A percentile compares a stretch with the other conserved stretches of the same genome.
Evolutionary conservation across 92 coral and sea anemone species (phyloP).

Genomic region (Parazoanthus atlanticus): DNA sequence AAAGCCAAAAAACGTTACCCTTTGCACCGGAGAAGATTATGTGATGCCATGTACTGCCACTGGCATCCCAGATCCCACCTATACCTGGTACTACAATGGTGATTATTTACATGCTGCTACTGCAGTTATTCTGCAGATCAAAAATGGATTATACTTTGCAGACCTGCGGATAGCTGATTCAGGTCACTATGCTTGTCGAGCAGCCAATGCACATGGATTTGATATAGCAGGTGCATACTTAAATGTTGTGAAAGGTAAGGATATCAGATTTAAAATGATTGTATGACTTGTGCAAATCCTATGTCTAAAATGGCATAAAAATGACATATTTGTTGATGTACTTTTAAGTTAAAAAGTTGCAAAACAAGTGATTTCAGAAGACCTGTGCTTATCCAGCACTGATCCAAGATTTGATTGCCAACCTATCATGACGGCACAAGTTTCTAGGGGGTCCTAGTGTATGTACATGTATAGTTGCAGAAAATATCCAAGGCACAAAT

Average conservation of each 20-base stretch:
- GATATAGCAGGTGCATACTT: conserved; percentile 58
- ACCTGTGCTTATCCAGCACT: no score
- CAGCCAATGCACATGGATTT: conserved; percentile 51
- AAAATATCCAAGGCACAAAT: no score
- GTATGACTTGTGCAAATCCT: no score
- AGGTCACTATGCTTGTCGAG: conserved; percentile 78
- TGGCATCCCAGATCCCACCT: conserved; percentile 73
- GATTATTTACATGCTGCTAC: background rate
- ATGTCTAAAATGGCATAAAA: no score
- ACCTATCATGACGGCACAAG: no score
- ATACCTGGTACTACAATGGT: conserved; percentile 66
- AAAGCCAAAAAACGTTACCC: conserved; percentile 66
- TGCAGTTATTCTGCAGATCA: background rate
- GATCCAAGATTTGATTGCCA: no score
- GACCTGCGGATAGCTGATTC: conserved; percentile 35
- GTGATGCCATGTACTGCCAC: conserved; percentile 66
- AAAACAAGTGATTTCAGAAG: no score
- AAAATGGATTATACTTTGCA: conserved; percentile 49
- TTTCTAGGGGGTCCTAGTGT: no score
- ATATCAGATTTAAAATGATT: background rate
- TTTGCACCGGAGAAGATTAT: conserved; percentile 55
- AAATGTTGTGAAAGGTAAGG: conserved; percentile 72
- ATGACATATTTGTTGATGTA: no score
- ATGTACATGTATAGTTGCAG: no score
- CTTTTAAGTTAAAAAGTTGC: no score